A percentile compares a stretch with the other conserved stretches of the same genome.
These are phyloP conservation scores for Darevskia nairensis DNA, from an alignment of 2,797 vertebrate genomes.

Conservation along the genomic window DNA sequence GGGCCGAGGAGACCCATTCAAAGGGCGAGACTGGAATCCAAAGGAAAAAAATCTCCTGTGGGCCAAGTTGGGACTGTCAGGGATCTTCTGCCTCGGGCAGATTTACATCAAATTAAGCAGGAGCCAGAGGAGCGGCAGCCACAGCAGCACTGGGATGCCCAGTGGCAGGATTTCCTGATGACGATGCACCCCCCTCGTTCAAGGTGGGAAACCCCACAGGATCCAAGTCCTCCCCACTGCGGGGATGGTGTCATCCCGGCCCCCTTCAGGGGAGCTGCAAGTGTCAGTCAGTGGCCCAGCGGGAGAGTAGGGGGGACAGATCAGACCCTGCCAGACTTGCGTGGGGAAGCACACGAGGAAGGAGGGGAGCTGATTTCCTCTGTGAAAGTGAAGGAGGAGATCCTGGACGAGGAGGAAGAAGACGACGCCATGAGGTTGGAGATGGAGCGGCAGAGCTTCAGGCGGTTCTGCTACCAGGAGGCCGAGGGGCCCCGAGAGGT, in stretches of 20 bases:
- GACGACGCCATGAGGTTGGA: slow-evolving; percentile 40
- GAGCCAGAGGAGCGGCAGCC: background rate
- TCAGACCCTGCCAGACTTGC: no score
- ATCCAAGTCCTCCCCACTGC: background rate
- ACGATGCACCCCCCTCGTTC: background rate
- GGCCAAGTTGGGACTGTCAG: background rate
- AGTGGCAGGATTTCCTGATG: slow-evolving; percentile 12
- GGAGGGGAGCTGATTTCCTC: background rate
- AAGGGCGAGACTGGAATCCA: no score
- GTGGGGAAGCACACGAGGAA: background rate
- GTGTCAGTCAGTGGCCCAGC: background rate
- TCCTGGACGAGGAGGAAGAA: background rate
- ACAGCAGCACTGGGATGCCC: background rate
- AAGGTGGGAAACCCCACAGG: background rate
- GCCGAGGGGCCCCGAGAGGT: slow-evolving; percentile 65
- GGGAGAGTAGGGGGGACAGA: background rate
- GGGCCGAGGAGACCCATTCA: no score
- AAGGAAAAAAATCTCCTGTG: background rate
- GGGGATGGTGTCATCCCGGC: background rate
- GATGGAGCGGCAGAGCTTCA: slow-evolving; percentile 58
- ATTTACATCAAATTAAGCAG: background rate
- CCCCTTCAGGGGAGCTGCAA: background rate
- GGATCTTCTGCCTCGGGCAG: background rate
- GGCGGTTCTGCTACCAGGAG: slow-evolving; percentile 67
- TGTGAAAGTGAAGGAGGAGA: slow-evolving; percentile 29